Evolutionary conservation across 2,113 vertebrate genomes (phyloP).

Genomic region (Tursiops truncatus): DNA sequence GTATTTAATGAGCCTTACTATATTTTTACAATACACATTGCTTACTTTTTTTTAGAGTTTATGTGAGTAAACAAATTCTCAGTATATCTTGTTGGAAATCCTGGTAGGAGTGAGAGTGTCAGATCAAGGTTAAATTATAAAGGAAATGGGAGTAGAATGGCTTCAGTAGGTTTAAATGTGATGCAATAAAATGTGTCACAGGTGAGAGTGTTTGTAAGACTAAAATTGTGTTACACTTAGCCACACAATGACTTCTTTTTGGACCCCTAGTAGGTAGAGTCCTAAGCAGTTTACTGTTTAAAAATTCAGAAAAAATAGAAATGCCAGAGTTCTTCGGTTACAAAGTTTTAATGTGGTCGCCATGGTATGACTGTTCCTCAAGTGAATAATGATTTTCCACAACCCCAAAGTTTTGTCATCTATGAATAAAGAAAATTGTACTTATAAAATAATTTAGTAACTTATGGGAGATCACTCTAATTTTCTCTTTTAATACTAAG

Average conservation of each 20-base stretch:
- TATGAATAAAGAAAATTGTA: background rate
- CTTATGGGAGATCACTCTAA: background rate
- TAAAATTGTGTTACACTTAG: conserved; percentile 2
- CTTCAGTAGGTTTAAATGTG: background rate
- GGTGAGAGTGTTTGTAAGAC: background rate
- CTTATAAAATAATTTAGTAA: background rate
- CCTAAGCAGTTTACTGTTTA: background rate
- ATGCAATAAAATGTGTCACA: background rate
- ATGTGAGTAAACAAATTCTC: background rate
- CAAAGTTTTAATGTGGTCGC: background rate
- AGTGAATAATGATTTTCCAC: background rate
- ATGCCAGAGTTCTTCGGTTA: background rate
- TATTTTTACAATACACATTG: background rate
- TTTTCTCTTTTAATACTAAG: conserved; percentile 13
- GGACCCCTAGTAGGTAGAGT: background rate
- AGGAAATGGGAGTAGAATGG: background rate
- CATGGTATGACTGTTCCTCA: background rate
- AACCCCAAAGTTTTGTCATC: background rate
- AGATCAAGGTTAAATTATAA: background rate
- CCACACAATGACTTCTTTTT: background rate
- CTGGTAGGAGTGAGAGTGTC: background rate
- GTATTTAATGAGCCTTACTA: background rate
- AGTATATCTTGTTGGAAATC: background rate
- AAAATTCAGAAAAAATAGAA: background rate
- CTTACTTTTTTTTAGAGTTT: background rate